These are phyloP conservation scores for Calyptommatus sinebrachiatus DNA, from an alignment of 2,113 vertebrate genomes.

Conservation along the genomic window DNA sequence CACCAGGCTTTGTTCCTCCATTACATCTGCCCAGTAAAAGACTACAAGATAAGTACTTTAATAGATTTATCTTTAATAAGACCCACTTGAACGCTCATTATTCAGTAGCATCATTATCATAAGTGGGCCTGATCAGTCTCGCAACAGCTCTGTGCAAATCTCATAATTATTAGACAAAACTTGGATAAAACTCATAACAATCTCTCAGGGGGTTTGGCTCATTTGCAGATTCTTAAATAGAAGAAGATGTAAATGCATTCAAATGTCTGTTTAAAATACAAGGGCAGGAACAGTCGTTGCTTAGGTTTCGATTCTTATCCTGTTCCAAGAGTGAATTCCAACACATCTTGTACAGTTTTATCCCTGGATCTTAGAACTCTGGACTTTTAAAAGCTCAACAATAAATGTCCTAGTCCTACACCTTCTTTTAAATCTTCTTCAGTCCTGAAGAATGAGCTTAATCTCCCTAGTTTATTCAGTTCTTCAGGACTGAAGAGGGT, in stretches of 20 bases:
- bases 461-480: too few species aligned
- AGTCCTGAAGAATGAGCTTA: too few species aligned
- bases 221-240: constrained; percentile 31
- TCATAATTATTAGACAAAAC: constrained; percentile 70
- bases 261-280: constrained; percentile 18
- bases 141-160: constrained; percentile 59
- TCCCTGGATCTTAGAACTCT: not conserved
- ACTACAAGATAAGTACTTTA: constrained; percentile 48
- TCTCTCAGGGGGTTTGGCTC: constrained; percentile 56
- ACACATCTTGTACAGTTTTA: not conserved
- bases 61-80: constrained; percentile 67
- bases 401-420: not conserved
- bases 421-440: too few species aligned
- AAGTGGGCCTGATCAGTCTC: constrained; percentile 69
- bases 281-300: not conserved
- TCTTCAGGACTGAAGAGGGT: too few species aligned
- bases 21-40: constrained; percentile 49
- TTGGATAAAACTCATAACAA: constrained; percentile 66
- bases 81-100: constrained; percentile 76
- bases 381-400: not conserved
- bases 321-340: not conserved
- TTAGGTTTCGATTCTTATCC: not conserved
- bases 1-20: constrained; percentile 26
- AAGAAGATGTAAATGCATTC: not conserved
- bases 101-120: constrained; percentile 68